These are phyloP conservation scores for Aurelia coerulea DNA, from an alignment of 30 jellyfish, hydroid and myxozoan species.

Conservation along the genomic window DNA sequence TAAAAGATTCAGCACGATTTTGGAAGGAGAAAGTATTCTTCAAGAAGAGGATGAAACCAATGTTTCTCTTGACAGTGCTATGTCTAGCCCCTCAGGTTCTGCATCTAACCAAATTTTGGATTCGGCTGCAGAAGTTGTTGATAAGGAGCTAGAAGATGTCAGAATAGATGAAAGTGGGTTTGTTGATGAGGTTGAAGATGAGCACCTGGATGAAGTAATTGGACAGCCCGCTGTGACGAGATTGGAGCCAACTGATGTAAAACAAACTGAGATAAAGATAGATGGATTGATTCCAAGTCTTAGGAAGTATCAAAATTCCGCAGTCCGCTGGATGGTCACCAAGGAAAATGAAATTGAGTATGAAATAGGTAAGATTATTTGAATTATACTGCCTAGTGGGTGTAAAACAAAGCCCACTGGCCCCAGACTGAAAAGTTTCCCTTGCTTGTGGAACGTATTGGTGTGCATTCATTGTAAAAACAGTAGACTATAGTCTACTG, in stretches of 20 bases:
- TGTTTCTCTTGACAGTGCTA: background rate
- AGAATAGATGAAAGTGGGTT: background rate
- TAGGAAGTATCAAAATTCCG: slow-evolving; percentile 66
- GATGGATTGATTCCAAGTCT: slow-evolving; percentile 38
- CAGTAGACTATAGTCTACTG: too few species aligned
- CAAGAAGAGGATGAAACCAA: background rate
- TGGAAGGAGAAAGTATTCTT: background rate
- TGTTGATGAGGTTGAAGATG: background rate
- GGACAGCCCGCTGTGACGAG: background rate
- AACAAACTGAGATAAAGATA: background rate
- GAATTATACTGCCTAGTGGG: too few species aligned
- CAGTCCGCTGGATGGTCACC: slow-evolving; percentile 77
- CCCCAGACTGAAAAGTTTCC: too few species aligned
- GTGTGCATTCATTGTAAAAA: too few species aligned
- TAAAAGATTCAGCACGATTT: background rate
- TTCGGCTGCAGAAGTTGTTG: too few species aligned
- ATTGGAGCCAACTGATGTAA: background rate
- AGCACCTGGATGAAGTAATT: background rate
- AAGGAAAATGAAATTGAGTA: slow-evolving; percentile 61
- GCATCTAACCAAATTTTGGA: background rate
- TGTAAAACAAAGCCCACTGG: too few species aligned
- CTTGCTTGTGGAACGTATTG: too few species aligned
- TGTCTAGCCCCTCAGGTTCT: background rate
- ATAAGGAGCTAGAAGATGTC: background rate
- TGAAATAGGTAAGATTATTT: slow-evolving; percentile 30